Evolutionary conservation across 2,888 invertebrate species (phyloP), one percentile per base, ranked within the genome.

Genomic region (Polydrusus tereticollis): DNA sequence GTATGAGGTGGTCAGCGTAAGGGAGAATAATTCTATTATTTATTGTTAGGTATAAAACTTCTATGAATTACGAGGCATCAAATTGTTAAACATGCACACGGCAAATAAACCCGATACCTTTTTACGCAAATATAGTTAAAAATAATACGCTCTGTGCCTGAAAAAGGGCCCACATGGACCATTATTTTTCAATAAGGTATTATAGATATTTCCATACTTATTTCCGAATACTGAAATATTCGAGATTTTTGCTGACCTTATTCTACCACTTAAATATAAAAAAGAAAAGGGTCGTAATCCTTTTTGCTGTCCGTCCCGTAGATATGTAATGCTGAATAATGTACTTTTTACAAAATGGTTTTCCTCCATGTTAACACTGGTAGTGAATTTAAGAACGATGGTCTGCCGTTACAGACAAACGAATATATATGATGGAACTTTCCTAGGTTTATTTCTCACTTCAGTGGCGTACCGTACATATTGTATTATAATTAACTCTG

Each of bases 171-270:
- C 62, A 26, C n/a, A 41, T 55, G 62, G 55, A 8, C 33, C 69
- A 52, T 69, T 69, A 62, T 55, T 69, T 62, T 69, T 62, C 69
- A 55, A 69, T 69, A 62, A 60, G 29, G 26, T 55, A 55, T 29
- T 62, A 57, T 52, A 41, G 59, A 68, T 21, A 62, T 36, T 52
- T 52, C 52, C 50, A 52, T 52, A 64, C 50, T 38, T 64, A 47
- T 64, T 23, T 14, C 8, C 41, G 41, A 57, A 66, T 66, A 45
- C 55, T 45, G 57, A 66, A 66, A 57, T 66, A 66, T 66, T 66
- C 57, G 57, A 66, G 43, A 55, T 66, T 66, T 65, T 65, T 66
- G 66, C 66, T 66, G 66, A 66, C 66, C 66, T 21, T 57, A 43
- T 55, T 66, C 18, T 26, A 26, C 29, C 60, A 29, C 60, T 60